Evolutionary conservation across 2,113 vertebrate genomes (phyloP).

Genomic region (Tetraodon nigroviridis): DNA sequence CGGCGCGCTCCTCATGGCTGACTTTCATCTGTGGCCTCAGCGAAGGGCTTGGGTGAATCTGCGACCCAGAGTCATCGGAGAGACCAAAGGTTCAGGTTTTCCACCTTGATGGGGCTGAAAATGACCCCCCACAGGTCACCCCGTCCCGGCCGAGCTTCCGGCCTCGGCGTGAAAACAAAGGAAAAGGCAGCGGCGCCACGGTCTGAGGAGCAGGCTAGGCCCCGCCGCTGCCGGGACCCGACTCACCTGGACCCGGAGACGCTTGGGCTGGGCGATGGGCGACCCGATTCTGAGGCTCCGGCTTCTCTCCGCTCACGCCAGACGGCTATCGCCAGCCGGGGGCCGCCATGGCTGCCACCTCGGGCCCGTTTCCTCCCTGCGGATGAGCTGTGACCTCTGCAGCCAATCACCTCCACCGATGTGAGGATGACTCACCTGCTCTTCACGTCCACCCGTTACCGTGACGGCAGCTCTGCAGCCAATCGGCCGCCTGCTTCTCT

Average conservation of each 20-base stretch:
- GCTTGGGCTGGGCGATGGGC: neutral
- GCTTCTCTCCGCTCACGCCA: conserved; percentile 28
- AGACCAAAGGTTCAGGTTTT: no score
- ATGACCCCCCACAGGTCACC: no score
- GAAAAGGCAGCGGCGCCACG: no score
- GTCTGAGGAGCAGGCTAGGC: no score
- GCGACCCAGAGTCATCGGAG: no score
- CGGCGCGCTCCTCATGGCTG: no score
- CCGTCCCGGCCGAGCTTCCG: no score
- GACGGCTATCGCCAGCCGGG: conserved; percentile 5
- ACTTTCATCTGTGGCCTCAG: no score
- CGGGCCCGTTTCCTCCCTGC: conserved; percentile 10
- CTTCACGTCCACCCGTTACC: neutral
- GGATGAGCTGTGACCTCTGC: neutral
- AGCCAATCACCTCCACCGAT: conserved; percentile 28
- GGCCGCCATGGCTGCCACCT: conserved; percentile 25
- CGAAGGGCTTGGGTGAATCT: no score
- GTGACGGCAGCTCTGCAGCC: neutral
- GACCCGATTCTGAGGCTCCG: conserved; percentile 8
- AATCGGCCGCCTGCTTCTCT: neutral
- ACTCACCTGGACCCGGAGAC: neutral
- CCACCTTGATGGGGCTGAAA: no score
- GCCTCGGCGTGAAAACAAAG: no score
- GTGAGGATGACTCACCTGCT: neutral
- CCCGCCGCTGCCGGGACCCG: neutral